Evolutionary conservation across 2,797 vertebrate species (phyloP), one percentile per base, ranked within the genome.

Genomic region (Crocodylus rhombifer): DNA sequence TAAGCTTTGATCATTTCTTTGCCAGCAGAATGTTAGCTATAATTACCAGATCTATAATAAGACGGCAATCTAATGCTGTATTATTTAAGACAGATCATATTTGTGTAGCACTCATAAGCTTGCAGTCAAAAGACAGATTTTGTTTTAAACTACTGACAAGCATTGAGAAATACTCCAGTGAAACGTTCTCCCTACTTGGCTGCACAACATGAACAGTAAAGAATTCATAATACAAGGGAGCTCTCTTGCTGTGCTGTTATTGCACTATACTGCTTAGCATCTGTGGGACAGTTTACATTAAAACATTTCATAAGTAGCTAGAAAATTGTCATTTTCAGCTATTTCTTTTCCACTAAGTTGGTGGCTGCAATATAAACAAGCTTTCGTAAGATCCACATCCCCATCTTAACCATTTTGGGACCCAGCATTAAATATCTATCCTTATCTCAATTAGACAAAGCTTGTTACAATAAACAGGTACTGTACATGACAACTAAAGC

Each of bases 21-120:
- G 57, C 82, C 95, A 86, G 51, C 83, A 94, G 76, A 90, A 92
- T 26, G 11, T 69, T 91, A 88, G 30, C 42, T 77, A 71, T 92
- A 67, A 81, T 74, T 90, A 81, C 74, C 60, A 15, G 55, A 91
- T 86, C 16, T 80, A 86, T 76, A 89, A 94, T 82, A 94, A 94
- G 64, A 95, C 75, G 77, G 67, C 71, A 94, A 36, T 93, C 77
- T 91, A 92, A 95, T 78, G 77, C 57, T 64, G 57, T 84, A 80
- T 83, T 87, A 83, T 94, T 94, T 97, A 94, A 84, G 30, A 80
- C 13, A 89, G n/a, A 89, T 33, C 33, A 78, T 87, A 65, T 81
- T 96, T 96, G 86, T 11, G 5, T 56, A 93, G 36, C 74, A 92
- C 80, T 91, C 56, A 91, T 87, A 93, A 94, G 74, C 73, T 79